Evolutionary conservation across 1,140 invertebrate genomes (phyloP), one percentile per base, ranked within the genome.

Genomic region (Metaphire vulgaris): DNA sequence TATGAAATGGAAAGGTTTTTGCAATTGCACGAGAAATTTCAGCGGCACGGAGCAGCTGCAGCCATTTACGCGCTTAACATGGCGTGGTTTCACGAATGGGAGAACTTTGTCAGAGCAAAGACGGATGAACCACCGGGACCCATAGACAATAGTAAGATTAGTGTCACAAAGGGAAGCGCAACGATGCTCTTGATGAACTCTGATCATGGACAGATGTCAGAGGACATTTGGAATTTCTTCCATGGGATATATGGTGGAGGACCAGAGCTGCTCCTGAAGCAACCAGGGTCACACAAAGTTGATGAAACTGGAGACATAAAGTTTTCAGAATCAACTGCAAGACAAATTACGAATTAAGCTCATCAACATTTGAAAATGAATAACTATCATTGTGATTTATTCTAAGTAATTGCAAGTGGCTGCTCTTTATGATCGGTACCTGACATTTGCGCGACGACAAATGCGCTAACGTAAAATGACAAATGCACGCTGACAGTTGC

Each of bases 1-100:
- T 86, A 88, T n/a, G 93, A 95, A 83, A 88, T 92, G 64, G 90
- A 91, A 74, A 88, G 89, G 76, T 94, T 94, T 84, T 89, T 91
- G 34, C 74, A 90, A 77, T 88, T 93, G 76, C 91, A 91, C 81
- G 88, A 89, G 74, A 87, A 89, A 29, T 89, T 91, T 80, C 88
- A 89, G 82, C 87, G 75, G 15, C 89, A 85, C 68, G 83, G 91
- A 74, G 87, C 88, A 77, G 89, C 89, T 0, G 86, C 87, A 33
- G 89, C 91, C 0, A 90, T 93, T 34, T 94, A 92, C 88, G 92
- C 92, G 1, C 89, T 96, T 31, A 92, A 92, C 68, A 94, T 93
- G 90, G 89, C 89, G 32, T 97, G 95, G 95, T 92, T 95, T 83
- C 89, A 91, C 21, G 90, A 92, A 76, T 97, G 95, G 95, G 93